phyloP scores from a whole-genome alignment of 1,140 invertebrate species.

The Nylanderia fulva region DNA sequence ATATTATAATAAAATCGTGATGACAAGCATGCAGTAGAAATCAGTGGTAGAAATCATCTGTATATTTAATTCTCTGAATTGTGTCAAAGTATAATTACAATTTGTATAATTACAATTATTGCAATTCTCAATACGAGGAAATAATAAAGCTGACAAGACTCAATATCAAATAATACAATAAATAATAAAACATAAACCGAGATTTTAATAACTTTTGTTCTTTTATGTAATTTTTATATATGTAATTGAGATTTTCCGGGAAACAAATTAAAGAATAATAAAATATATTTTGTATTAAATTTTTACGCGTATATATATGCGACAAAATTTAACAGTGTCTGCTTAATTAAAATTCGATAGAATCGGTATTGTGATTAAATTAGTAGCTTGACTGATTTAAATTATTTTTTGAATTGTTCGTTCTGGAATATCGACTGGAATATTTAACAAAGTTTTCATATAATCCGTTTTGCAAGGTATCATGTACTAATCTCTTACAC shows the following conservation, averaged over 20 bases:
- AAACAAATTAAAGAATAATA: not conserved
- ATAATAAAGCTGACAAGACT: no score
- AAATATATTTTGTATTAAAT: not conserved
- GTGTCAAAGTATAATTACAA: no score
- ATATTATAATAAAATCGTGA: no score
- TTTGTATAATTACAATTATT: no score
- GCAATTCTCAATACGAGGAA: no score
- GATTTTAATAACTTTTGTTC: no score
- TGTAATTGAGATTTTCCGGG: no score
- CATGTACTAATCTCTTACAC: not conserved
- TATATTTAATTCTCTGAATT: no score
- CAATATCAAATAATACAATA: no score
- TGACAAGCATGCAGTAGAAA: no score
- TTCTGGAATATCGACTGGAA: not conserved
- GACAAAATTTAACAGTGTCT: not conserved
- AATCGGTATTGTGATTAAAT: slow-evolving; percentile 9
- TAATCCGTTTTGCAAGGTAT: not conserved
- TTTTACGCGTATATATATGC: not conserved
- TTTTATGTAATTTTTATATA: no score
- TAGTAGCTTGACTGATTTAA: not conserved
- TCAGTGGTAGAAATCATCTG: not conserved
- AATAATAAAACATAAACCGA: no score
- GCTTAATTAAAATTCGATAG: slow-evolving; percentile 12
- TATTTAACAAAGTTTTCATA: not conserved
- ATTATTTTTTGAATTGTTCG: not conserved